Percentiles rank a stretch among this genome's conserved stretches.
Conservation (phyloP, 2,888 invertebrate species). For the Cremastinae sp. region DNA sequence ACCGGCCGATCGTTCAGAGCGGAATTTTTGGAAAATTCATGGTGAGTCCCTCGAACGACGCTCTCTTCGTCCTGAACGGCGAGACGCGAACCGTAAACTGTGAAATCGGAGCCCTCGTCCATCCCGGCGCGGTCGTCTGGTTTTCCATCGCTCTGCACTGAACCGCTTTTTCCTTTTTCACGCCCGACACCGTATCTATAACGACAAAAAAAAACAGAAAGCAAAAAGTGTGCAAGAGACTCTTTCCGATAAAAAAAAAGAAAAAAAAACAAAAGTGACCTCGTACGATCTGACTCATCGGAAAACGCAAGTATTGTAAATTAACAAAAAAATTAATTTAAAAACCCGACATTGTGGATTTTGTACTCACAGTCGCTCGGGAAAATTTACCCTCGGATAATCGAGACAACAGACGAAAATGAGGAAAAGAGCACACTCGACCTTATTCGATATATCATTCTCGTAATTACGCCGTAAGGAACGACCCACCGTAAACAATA, state of each 20-base stretch:
- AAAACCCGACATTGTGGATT: slow-evolving; percentile 19
- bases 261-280: slow-evolving; percentile 56
- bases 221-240: slow-evolving; percentile 8
- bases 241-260: slow-evolving; percentile 18
- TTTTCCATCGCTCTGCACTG: slow-evolving; percentile 84
- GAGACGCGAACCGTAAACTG: slow-evolving; percentile 88
- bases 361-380: not conserved
- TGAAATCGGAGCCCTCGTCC: slow-evolving; percentile 86
- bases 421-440: slow-evolving; percentile 54
- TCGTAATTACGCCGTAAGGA: slow-evolving; percentile 65
- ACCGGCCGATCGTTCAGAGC: slow-evolving; percentile 85
- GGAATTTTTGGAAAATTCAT: slow-evolving; percentile 88
- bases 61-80: slow-evolving; percentile 87
- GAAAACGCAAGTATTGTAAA: slow-evolving; percentile 28
- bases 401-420: slow-evolving; percentile 27
- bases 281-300: slow-evolving; percentile 52
- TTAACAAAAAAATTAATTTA: slow-evolving; percentile 27
- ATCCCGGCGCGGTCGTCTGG: slow-evolving; percentile 86
- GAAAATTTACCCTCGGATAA: slow-evolving; percentile 42
- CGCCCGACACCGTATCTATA: no score
- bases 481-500: slow-evolving; percentile 71
- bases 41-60: slow-evolving; percentile 87
- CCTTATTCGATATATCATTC: slow-evolving; percentile 68
- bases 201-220: slow-evolving; percentile 9
- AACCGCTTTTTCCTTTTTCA: slow-evolving; percentile 56